Percentiles rank a stretch among this genome's conserved stretches.
These are phyloP conservation scores for Agrochola litura DNA, from an alignment of 2,888 invertebrate genomes.

Conservation along the genomic window DNA sequence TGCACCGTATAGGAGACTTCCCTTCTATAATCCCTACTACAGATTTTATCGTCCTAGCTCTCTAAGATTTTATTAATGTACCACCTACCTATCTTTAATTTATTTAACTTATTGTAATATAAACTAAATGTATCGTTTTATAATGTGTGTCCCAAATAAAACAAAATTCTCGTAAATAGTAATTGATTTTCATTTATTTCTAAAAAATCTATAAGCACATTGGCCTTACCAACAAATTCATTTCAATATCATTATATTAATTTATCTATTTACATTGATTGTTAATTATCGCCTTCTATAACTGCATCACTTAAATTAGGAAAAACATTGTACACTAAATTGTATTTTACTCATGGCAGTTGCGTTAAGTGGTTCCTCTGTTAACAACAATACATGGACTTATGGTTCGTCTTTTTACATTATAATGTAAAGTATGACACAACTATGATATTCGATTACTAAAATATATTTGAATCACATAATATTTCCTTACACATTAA, in stretches of 20 bases:
- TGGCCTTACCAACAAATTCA: slow-evolving; percentile 73
- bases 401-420: slow-evolving; percentile 67
- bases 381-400: slow-evolving; percentile 65
- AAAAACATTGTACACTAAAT: slow-evolving; percentile 76
- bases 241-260: slow-evolving; percentile 67
- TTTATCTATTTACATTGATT: slow-evolving; percentile 73
- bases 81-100: slow-evolving; percentile 11
- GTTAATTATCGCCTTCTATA: slow-evolving; percentile 72
- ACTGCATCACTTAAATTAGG: slow-evolving; percentile 67
- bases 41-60: slow-evolving; percentile 82
- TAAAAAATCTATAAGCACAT: slow-evolving; percentile 78
- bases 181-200: slow-evolving; percentile 79
- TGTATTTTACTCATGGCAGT: slow-evolving; percentile 78
- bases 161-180: slow-evolving; percentile 42
- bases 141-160: slow-evolving; percentile 40
- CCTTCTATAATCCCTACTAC: slow-evolving; percentile 79
- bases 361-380: slow-evolving; percentile 69
- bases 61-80: slow-evolving; percentile 81
- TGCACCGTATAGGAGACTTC: slow-evolving; percentile 72
- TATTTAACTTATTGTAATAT: slow-evolving; percentile 62
- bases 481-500: slow-evolving; percentile 53
- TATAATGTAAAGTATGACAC: slow-evolving; percentile 65
- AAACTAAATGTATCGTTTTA: slow-evolving; percentile 12
- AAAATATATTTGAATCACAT: slow-evolving; percentile 65
- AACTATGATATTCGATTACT: slow-evolving; percentile 57